These are phyloP conservation scores for Danio jaintianensis DNA, from an alignment of 2,797 vertebrate species.

Conservation along the genomic window DNA sequence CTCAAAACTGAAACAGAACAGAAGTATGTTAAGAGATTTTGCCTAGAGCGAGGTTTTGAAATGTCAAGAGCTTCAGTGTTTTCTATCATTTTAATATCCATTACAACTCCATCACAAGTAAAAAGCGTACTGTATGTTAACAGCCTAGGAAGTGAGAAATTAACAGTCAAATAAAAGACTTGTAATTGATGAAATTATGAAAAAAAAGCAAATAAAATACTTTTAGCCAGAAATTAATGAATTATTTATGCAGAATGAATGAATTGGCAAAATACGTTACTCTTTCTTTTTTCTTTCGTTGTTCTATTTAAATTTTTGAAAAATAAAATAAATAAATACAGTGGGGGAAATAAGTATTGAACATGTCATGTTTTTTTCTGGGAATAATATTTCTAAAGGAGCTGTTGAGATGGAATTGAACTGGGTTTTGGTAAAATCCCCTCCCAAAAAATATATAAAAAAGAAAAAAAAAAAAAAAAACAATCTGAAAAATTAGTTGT, in stretches of 20 bases:
- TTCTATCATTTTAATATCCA: slow-evolving; percentile 1
- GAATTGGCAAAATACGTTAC: background rate
- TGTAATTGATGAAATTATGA: background rate
- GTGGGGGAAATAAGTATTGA: no score
- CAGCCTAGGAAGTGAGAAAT: background rate
- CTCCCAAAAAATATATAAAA: no score
- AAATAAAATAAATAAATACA: no score
- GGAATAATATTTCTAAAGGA: no score
- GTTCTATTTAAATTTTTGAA: no score
- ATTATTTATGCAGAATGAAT: background rate
- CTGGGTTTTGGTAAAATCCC: no score
- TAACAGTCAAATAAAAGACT: background rate
- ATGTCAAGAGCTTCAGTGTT: slow-evolving; percentile 18
- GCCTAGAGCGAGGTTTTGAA: slow-evolving; percentile 11
- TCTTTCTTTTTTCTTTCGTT: no score
- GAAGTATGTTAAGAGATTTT: slow-evolving; percentile 5
- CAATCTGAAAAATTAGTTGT: no score
- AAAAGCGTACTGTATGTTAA: background rate
- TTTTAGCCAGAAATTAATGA: background rate
- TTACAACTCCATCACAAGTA: background rate
- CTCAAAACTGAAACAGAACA: background rate
- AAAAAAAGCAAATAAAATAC: background rate
- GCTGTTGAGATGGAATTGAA: no score
- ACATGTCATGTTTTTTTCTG: no score
- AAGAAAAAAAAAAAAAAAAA: no score